Percentiles rank a stretch among this genome's conserved stretches.
These are phyloP conservation scores for Indicator maculatus DNA, from an alignment of 2,113 vertebrate species.

Conservation along the genomic window DNA sequence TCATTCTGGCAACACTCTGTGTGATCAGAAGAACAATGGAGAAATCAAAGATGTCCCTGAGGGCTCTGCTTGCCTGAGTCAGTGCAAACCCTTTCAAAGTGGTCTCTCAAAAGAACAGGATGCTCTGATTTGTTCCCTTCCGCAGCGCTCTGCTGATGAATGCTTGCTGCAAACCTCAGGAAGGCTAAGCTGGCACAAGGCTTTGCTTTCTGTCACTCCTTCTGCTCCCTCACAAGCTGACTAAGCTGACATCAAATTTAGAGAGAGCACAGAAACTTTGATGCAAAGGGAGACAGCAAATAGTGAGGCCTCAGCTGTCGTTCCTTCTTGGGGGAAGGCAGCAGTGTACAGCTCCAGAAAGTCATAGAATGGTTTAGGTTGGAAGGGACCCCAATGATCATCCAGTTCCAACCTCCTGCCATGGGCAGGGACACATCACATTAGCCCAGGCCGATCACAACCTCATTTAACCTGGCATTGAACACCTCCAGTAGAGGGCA, in stretches of 20 bases:
- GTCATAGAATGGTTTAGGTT: too few relatives aligned
- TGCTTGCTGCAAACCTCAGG: conserved; percentile 19
- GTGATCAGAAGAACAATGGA: conserved; percentile 61
- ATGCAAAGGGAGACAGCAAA: neutral
- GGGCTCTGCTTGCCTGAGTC: conserved; percentile 52
- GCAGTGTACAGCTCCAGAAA: neutral
- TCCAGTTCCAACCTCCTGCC: too few relatives aligned
- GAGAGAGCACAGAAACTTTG: neutral
- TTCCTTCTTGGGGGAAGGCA: neutral
- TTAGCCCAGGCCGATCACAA: too few relatives aligned
- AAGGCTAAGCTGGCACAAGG: neutral
- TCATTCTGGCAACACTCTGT: conserved; percentile 37
- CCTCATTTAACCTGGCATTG: too few relatives aligned
- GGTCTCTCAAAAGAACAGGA: conserved; percentile 59
- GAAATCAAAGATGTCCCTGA: conserved; percentile 64
- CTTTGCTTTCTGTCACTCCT: conserved; percentile 16
- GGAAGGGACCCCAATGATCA: too few relatives aligned
- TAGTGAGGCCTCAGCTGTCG: neutral
- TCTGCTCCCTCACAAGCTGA: neutral
- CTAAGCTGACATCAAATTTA: neutral
- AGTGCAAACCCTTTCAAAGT: conserved; percentile 67
- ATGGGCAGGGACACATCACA: too few relatives aligned
- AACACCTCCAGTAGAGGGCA: too few relatives aligned
- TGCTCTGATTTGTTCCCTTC: conserved; percentile 57
- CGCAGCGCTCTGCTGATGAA: conserved; percentile 26